A percentile compares a stretch with the other conserved stretches of the same genome.
Evolutionary conservation across 1,140 invertebrate species (phyloP).

Genomic region (Drosophila yakuba): DNA sequence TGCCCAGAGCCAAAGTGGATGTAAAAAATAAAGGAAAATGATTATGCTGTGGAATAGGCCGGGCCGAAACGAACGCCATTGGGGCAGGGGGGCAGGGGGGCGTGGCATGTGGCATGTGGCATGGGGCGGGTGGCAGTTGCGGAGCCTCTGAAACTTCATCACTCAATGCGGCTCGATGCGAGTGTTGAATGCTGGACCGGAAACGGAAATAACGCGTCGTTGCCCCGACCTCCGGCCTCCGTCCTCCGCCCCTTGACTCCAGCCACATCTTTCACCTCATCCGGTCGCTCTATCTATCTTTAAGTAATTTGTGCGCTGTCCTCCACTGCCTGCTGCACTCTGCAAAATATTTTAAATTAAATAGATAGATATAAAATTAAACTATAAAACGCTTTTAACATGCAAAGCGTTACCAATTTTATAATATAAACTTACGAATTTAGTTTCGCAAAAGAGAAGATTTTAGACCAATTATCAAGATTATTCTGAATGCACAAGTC

Average conservation of each 20-base stretch:
- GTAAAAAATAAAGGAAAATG: conserved; percentile 30
- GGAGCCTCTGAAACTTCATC: conserved; percentile 60
- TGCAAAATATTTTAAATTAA: background rate
- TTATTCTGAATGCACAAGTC: no score
- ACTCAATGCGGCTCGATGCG: conserved; percentile 68
- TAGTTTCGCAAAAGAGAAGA: background rate
- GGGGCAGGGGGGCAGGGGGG: conserved; percentile 4
- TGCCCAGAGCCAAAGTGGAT: conserved; percentile 7
- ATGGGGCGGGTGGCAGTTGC: background rate
- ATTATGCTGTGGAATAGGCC: conserved; percentile 61
- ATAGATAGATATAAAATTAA: no score
- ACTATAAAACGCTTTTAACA: no score
- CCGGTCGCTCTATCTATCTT: conserved; percentile 57
- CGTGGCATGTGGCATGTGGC: conserved; percentile 6
- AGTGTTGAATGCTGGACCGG: conserved; percentile 63
- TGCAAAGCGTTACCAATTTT: no score
- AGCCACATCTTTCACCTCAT: conserved; percentile 39
- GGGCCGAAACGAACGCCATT: background rate
- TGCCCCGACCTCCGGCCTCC: conserved; percentile 28
- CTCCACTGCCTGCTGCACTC: conserved; percentile 4
- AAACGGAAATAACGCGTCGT: conserved; percentile 79
- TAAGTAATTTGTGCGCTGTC: conserved; percentile 75
- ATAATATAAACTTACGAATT: no score
- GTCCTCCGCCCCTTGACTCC: conserved; percentile 12
- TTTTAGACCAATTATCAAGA: background rate